Evolutionary conservation across 2,797 vertebrate genomes (phyloP), one percentile per base, ranked within the genome.

Genomic region (Zalophus californianus): DNA sequence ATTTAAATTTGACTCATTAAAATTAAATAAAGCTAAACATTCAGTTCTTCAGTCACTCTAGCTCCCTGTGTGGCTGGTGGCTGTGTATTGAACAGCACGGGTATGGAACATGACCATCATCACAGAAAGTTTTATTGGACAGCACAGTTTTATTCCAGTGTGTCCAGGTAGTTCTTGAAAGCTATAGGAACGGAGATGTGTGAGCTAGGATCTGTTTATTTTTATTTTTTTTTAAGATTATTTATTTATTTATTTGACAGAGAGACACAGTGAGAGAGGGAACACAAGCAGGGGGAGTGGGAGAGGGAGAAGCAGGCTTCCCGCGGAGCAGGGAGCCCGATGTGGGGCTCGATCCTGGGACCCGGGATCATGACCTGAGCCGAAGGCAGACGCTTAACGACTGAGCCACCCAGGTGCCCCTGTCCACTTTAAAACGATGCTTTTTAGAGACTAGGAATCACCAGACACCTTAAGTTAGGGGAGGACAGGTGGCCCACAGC

Each of bases 1-100:
- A 80, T 93, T 90, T 83, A n/a, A 70, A 66, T 54, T 70, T 89
- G 77, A 80, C 78, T 96, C 58, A 52, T 23, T 41, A 73, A 87
- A 80, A 64, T 85, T 16, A 41, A 92, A 72, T 54, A 50, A 73
- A 83, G 25, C 80, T 83, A 66, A 73, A 52, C 62, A 66, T 77
- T 87, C 27, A 82, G 38, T 87, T 86, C 35, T 90, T 75, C 25
- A 78, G 68, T 44, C 0, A 7, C 8, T n/a, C 23, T 27, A 66
- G 14, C 48, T 73, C 54, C 58, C 21, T 9, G 0, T 64, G 38
- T 78, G 80, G 23, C 6, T 41, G 18, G 66, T 80, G 80, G 25
- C 12, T n/a, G 4, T 3, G 3, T 48, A 27, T 25, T 54, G 48
- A 64, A 38, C 23, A 41, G 16, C 32, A 13, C 4, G 44, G 66